Evolutionary conservation across 2,797 vertebrate species (phyloP).

Genomic region (Distichodus sexfasciatus): DNA sequence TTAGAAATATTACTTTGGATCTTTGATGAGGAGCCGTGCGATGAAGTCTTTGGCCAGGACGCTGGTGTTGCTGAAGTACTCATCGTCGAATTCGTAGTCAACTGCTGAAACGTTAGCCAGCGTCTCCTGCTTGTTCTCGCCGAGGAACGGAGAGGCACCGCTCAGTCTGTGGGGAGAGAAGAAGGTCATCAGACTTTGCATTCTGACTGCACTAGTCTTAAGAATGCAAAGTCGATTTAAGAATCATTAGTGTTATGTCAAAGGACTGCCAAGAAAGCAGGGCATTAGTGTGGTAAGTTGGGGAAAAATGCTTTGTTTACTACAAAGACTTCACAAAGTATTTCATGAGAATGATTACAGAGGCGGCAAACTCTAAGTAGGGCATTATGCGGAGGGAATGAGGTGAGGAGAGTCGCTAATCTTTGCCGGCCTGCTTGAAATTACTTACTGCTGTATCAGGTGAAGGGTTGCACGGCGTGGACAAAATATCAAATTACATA

Average conservation of each 20-base stretch:
- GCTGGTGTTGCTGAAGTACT: slow-evolving; percentile 94
- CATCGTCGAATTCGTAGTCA: slow-evolving; percentile 94
- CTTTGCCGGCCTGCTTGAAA: background rate
- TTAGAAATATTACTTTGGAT: slow-evolving; percentile 85
- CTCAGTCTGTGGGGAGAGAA: slow-evolving; percentile 77
- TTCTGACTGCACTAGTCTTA: no score
- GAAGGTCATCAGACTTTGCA: background rate
- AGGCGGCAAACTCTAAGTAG: background rate
- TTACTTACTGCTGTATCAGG: no score
- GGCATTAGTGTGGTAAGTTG: background rate
- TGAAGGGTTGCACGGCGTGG: no score
- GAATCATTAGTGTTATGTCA: background rate
- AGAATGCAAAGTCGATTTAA: background rate
- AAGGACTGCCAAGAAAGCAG: background rate
- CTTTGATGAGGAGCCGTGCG: slow-evolving; percentile 89
- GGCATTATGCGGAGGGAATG: background rate
- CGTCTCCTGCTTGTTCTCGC: slow-evolving; percentile 96
- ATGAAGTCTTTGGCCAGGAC: slow-evolving; percentile 97
- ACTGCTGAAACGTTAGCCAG: slow-evolving; percentile 96
- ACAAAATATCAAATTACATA: no score
- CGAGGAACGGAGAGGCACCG: slow-evolving; percentile 95
- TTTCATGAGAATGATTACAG: background rate
- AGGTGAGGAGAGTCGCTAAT: background rate
- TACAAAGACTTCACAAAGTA: background rate
- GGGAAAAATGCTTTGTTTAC: background rate